These are phyloP conservation scores for Climacteris rufus DNA, from an alignment of 2,113 vertebrate species.

Conservation along the genomic window DNA sequence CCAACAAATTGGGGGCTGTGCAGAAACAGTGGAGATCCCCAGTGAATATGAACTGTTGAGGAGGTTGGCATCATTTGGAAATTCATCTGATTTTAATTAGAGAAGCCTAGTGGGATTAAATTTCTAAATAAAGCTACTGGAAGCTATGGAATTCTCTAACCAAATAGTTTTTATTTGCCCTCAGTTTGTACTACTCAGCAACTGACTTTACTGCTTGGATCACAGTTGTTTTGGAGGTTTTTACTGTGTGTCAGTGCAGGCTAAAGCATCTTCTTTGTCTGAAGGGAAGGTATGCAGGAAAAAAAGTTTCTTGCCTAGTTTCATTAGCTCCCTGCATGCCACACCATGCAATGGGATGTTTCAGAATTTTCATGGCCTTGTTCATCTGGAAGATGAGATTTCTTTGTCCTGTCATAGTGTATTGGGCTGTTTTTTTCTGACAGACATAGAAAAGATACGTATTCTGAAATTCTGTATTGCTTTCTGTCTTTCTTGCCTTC, in stretches of 20 bases:
- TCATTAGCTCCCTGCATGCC: not conserved
- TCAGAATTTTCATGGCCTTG: not conserved
- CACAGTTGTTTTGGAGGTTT: not conserved
- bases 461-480: not conserved
- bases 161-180: not conserved
- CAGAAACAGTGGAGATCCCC: not conserved
- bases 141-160: not conserved
- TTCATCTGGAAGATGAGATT: not conserved
- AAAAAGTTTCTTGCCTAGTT: not conserved
- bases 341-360: not conserved
- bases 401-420: not conserved
- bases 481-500: not conserved
- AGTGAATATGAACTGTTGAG: not conserved
- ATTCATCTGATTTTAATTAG: conserved; percentile 16
- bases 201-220: not conserved
- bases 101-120: not conserved
- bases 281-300: not conserved
- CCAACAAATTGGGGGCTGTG: not conserved
- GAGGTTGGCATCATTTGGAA: not conserved
- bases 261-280: not conserved
- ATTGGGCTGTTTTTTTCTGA: not conserved
- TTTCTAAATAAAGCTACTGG: not conserved
- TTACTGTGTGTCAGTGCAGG: not conserved
- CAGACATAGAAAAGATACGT: not conserved
- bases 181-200: not conserved